phyloP scores from a whole-genome alignment of 2,888 invertebrate genomes.

The Argyresthia albistria region DNA sequence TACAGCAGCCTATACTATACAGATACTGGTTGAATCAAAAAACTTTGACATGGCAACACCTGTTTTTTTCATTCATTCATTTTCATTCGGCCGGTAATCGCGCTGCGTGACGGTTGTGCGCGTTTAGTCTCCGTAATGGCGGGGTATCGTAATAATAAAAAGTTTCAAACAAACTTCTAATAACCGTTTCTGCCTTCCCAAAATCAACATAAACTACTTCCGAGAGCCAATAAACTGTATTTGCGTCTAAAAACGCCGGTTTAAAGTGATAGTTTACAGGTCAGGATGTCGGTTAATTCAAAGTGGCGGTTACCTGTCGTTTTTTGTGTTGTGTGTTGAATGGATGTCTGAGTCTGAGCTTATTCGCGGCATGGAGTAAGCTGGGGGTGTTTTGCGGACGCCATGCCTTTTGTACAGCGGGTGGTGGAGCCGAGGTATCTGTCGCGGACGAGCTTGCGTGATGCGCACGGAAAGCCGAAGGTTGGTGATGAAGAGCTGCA shows the following conservation, averaged over 20 bases:
- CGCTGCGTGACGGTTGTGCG: constrained; percentile 18
- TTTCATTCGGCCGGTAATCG: constrained; percentile 48
- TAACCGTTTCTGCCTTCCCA: constrained; percentile 10
- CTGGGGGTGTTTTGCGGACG: constrained; percentile 35
- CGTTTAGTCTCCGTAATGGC: constrained; percentile 37
- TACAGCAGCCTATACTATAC: too few species aligned
- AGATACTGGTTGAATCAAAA: too few species aligned
- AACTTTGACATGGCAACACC: constrained; percentile 30
- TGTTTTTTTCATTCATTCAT: constrained; percentile 26
- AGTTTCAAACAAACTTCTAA: constrained; percentile 55
- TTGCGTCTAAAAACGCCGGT: constrained; percentile 20
- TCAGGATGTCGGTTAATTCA: constrained; percentile 70
- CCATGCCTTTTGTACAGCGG: constrained; percentile 91
- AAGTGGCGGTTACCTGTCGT: constrained; percentile 72
- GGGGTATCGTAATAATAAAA: constrained; percentile 56
- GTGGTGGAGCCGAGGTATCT: constrained; percentile 86
- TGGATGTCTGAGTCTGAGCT: constrained; percentile 62
- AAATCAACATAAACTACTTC: constrained; percentile 22
- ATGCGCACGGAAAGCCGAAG: constrained; percentile 70
- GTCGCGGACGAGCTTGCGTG: constrained; percentile 77
- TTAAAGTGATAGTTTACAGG: constrained; percentile 54
- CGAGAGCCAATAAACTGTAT: constrained; percentile 25
- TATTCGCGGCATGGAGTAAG: constrained; percentile 56
- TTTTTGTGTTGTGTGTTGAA: constrained; percentile 70
- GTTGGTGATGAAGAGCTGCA: constrained; percentile 84